Base-by-base conservation (phyloP, 35 echinoderm and acorn worm species). In the Acanthaster planci region DNA sequence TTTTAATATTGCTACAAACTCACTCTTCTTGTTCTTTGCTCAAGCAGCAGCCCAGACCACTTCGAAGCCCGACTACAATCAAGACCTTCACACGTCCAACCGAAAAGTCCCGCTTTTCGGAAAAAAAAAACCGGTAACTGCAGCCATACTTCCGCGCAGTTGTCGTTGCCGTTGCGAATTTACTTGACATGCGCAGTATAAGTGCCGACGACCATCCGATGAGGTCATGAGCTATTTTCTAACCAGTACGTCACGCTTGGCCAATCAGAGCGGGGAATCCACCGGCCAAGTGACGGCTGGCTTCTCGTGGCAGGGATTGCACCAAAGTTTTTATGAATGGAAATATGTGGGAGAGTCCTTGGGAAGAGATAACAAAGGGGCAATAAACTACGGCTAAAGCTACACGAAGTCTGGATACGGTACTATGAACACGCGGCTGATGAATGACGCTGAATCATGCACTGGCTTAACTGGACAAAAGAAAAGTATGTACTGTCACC, bases 241-340 rank as follows among this genome's bases (percentile, higher is more conserved):
- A 29, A 26, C 18, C 64, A 31, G 64, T 72, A 72, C 64, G 64
- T 72, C 64, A 72, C 64, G 26, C 30, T 72, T 16, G 64, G 23
- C 64, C 64, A 72, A 72, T 72, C 1, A 26, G 34, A 30, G 10
- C 30, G 23, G 26, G 64, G 64, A 26, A 72, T 72, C 26, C 64
- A 26, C 64, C 64, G 34, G 64, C 64, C 64, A 72, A 72, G 4
- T 72, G 64, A 72, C 19, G 34, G 34, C 64, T 72, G 26, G 64
- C 34, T 1, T 15, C 64, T 72, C 30, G 29, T 72, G 29, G 64
- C 64, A 72, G 64, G 64, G 64, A 72, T 72, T 72, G 64, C 64
- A 72, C 64, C 64, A 72, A 72, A 72, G 64, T 72, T 72, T 47
- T 67, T 72, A 72, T 72, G 64, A 72, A 72, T 72, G 64, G 23